Conservation (phyloP, 1,140 invertebrate species). For the Micrasema longulum region DNA sequence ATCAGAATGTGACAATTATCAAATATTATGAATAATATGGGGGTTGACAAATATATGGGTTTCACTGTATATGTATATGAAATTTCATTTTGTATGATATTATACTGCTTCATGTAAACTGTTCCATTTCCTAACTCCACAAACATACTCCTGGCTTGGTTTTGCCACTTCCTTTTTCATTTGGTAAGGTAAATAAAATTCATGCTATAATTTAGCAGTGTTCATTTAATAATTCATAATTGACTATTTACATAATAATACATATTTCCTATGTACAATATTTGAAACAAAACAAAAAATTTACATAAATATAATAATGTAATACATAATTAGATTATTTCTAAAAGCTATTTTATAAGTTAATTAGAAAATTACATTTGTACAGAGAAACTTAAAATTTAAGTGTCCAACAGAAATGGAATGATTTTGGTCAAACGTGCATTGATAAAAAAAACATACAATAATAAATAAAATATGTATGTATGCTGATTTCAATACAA, state of each 20-base stretch:
- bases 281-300: conserved; percentile 23
- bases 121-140: too few species aligned
- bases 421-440: conserved; percentile 35
- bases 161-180: too few species aligned
- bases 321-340: conserved; percentile 12
- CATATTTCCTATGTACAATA: conserved; percentile 40
- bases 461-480: conserved; percentile 12
- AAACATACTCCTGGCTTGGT: too few species aligned
- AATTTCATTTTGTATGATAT: too few species aligned
- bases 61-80: too few species aligned
- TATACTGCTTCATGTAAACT: too few species aligned
- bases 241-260: conserved; percentile 47
- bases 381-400: conserved; percentile 7
- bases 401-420: conserved; percentile 14
- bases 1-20: too few species aligned
- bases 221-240: conserved; percentile 41
- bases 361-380: conserved; percentile 39
- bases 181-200: not conserved
- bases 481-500: too few species aligned
- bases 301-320: conserved; percentile 27
- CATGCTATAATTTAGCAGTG: conserved; percentile 5
- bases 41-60: too few species aligned
- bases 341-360: conserved; percentile 7
- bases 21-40: too few species aligned
- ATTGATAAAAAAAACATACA: not conserved